phyloP scores from a whole-genome alignment of 2,113 vertebrate genomes.

The Isurus oxyrinchus region DNA sequence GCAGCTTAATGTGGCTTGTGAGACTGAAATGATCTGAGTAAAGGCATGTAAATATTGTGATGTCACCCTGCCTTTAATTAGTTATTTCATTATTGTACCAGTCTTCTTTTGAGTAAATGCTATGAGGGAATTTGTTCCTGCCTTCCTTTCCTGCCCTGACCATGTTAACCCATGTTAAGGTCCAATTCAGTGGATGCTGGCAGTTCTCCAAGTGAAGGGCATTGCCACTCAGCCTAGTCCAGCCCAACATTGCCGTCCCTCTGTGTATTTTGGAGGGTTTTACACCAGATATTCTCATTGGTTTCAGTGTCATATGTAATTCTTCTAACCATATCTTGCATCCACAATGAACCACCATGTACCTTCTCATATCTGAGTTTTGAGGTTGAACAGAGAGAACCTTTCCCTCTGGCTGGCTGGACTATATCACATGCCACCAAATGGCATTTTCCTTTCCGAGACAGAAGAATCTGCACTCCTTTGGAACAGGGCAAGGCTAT shows the following conservation, averaged over 20 bases:
- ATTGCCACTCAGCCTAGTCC: background rate
- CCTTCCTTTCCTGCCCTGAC: background rate
- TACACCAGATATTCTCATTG: background rate
- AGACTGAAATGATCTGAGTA: background rate
- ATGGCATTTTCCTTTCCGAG: too few species aligned
- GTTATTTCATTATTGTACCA: background rate
- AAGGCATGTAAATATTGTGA: background rate
- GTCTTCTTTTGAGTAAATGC: background rate
- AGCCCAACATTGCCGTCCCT: background rate
- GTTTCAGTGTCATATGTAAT: background rate
- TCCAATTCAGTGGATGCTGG: background rate
- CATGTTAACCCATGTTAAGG: background rate
- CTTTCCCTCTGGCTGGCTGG: too few species aligned
- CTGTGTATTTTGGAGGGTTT: background rate
- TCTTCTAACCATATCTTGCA: background rate
- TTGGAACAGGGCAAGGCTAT: too few species aligned
- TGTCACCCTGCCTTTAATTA: background rate
- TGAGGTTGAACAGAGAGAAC: background rate
- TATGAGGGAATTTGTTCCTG: background rate
- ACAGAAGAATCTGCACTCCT: too few species aligned
- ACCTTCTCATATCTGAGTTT: background rate
- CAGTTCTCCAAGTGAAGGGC: background rate
- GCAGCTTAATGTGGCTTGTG: background rate
- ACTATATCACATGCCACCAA: too few species aligned
- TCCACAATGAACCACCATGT: background rate